These are phyloP conservation scores for Eleutherodactylus coqui DNA, from an alignment of 2,797 vertebrate species.

Conservation along the genomic window DNA sequence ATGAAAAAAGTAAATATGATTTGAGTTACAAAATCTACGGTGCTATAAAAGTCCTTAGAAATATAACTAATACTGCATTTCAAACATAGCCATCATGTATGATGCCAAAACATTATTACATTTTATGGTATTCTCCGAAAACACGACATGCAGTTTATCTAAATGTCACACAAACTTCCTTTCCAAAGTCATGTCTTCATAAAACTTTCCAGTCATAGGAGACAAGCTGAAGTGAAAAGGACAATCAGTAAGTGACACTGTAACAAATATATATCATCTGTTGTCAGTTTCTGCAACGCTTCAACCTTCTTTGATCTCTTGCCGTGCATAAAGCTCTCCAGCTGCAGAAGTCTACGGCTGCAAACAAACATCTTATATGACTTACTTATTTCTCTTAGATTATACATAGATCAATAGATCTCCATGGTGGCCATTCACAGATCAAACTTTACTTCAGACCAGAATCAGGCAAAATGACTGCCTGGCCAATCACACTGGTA, in stretches of 20 bases:
- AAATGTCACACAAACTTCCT: constrained; percentile 51
- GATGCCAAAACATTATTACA: constrained; percentile 44
- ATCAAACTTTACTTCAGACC: not conserved
- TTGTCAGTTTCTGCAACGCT: constrained; percentile 41
- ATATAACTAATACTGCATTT: too few species aligned
- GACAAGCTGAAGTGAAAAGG: constrained; percentile 33
- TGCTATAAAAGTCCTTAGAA: not conserved
- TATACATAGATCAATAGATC: not conserved
- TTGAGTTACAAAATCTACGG: not conserved
- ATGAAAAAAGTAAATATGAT: not conserved
- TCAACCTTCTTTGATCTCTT: constrained; percentile 37
- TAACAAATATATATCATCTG: constrained; percentile 31
- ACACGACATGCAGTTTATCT: constrained; percentile 34
- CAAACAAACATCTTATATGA: constrained; percentile 11
- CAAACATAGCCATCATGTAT: constrained; percentile 2
- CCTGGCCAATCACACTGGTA: not conserved
- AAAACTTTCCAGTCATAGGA: constrained; percentile 47
- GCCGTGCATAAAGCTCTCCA: constrained; percentile 1
- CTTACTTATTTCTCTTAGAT: not conserved
- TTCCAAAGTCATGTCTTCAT: constrained; percentile 48
- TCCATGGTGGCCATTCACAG: not conserved
- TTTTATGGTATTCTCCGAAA: constrained; percentile 49
- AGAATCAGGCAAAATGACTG: not conserved
- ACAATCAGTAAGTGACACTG: constrained; percentile 34
- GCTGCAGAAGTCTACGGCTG: not conserved